Base-by-base conservation (phyloP, 2,113 vertebrate genomes). In the Phodopus roborovskii region DNA sequence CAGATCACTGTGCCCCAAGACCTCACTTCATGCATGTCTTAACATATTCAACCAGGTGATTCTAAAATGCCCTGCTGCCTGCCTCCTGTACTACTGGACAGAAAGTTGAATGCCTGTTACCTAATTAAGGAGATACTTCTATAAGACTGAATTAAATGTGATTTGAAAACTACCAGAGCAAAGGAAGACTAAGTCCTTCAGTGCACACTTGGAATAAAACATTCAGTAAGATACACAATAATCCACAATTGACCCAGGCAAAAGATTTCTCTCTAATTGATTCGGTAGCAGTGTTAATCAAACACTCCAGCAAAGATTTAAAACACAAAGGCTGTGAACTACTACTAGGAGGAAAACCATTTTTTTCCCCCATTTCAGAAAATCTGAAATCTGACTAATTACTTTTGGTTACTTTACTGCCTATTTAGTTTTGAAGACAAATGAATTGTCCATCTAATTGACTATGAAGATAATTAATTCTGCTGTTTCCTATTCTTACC, bases 401-500 rank as follows among this genome's bases (percentile, higher is more conserved):
- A 53, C 53, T 70, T 96, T 91, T 60, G 85, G 8, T 91, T 91
- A 95, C 10, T 58, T 87, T 83, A 30, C 30, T 81, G 45, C 56
- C 19, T 90, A 28, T 39, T 88, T 90, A 88, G 13, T 30, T 91
- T 70, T 79, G 58, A 94, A 92, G 30, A 91, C 5, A 92, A 92
- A 82, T 68, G 11, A 74, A 86, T 78, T 83, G 91, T 79, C 30
- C 48, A 94, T 33, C n/a, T 90, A 89, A 90, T 90, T 64, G 74
- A 93, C 86, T 50, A 3, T 45, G 71, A 11, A 87, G 22, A 56
- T 71, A 74, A 15, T 86, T 7, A 83, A 91, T 83, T 62, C 33
- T 95, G 71, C 39, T 84, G 82, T 85, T 96, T 97, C 28, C 68
- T 95, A 56, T 88, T 97, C 13, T 90, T 22, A 68, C 39, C 30